Evolutionary conservation across 2,797 vertebrate species (phyloP).

Genomic region (Xiphorhynchus erythropygius): DNA sequence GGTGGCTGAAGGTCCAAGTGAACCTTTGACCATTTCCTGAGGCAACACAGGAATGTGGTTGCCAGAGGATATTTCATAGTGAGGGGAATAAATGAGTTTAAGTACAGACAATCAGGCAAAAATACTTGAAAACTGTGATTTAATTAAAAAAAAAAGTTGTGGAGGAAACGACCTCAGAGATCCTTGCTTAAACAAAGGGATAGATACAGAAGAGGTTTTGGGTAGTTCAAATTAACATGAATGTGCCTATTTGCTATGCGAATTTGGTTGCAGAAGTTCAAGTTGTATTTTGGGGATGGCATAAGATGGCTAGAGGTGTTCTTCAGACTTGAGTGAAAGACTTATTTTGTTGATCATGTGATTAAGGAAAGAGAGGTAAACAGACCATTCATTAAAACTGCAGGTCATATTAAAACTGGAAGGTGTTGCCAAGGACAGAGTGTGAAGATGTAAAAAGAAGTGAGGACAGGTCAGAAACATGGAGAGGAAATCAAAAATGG

Average conservation of each 20-base stretch:
- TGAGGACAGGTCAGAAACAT: constrained; percentile 33
- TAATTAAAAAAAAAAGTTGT: neutral
- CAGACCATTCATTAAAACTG: constrained; percentile 7
- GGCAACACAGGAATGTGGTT: neutral
- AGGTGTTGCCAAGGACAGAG: constrained; percentile 7
- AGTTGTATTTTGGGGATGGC: neutral
- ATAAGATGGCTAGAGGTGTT: neutral
- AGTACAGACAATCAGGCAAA: neutral
- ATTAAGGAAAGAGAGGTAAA: constrained; percentile 23
- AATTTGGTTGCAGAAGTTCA: neutral
- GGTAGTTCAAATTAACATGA: neutral
- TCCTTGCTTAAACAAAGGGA: neutral
- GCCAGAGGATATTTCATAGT: neutral
- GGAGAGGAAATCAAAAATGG: constrained; percentile 43
- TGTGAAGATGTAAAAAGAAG: neutral
- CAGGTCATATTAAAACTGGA: neutral
- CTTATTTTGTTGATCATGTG: neutral
- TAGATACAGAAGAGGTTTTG: neutral
- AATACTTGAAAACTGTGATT: neutral
- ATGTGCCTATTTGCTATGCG: neutral
- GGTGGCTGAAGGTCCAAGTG: neutral
- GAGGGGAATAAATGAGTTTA: neutral
- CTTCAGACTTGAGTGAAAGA: neutral
- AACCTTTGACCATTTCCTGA: neutral
- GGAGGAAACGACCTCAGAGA: neutral